Percentiles rank a stretch among this genome's conserved stretches.
phyloP scores from a whole-genome alignment of 2,888 invertebrate species.

The Steinernema carpocapsae region DNA sequence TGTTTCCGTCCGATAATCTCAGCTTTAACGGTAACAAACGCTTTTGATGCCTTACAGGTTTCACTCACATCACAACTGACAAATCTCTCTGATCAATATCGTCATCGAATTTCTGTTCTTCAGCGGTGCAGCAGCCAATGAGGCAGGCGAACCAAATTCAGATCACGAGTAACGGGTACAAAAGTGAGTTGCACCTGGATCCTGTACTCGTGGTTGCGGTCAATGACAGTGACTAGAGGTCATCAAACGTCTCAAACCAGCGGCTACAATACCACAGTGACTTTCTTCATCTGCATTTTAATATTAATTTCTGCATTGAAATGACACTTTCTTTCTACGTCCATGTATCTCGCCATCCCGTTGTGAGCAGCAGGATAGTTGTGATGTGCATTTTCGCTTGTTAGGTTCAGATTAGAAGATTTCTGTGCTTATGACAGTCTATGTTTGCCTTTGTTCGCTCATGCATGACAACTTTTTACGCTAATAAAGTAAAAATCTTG shows the following conservation, averaged over 20 bases:
- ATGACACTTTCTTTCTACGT: background rate
- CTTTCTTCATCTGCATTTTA: background rate
- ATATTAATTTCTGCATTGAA: constrained; percentile 25
- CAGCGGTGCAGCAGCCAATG: background rate
- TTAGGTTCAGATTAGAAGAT: constrained; percentile 12
- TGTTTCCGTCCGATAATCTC: background rate
- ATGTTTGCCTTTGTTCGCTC: constrained; percentile 20
- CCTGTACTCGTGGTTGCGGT: constrained; percentile 49
- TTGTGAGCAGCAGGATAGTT: constrained; percentile 7
- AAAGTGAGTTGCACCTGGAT: constrained; percentile 56
- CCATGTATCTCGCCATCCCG: constrained; percentile 13
- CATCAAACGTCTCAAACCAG: background rate
- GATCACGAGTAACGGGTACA: constrained; percentile 39
- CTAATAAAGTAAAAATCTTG: constrained; percentile 17
- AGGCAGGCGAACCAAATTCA: constrained; percentile 15
- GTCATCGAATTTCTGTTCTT: background rate
- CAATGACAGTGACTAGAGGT: constrained; percentile 6
- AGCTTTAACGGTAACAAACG: constrained; percentile 10
- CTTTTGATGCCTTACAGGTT: background rate
- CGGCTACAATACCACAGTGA: background rate
- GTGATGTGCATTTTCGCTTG: constrained; percentile 2
- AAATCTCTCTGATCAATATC: too few relatives aligned
- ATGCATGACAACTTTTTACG: constrained; percentile 13
- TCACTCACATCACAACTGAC: background rate
- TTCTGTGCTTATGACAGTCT: constrained; percentile 12